Evolutionary conservation across 92 coral and sea anemone species (phyloP), one percentile per base, ranked within the genome.

Genomic region (Galaxea fascicularis): DNA sequence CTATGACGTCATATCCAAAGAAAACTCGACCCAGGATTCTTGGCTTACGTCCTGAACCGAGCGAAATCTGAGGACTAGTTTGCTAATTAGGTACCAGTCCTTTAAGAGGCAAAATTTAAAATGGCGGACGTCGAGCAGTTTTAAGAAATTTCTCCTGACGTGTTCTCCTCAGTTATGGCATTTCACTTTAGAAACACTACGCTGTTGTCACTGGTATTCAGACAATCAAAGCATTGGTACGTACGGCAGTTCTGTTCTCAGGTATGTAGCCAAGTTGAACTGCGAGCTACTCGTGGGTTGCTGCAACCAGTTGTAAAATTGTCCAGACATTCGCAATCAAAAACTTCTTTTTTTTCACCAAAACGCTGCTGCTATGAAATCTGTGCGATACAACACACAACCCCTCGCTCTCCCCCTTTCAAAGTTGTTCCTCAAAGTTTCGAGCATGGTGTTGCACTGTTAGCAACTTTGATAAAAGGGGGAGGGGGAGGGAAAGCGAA

Each of bases 81-180:
- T n/a, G 24, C 5, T 25, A 21, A 9, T 57, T 77, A 39, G 39
- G 18, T 67, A 12, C 85, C 85, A 80, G 76, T 67, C 76, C 0
- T n/a, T 12, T 10, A 4, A 1, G 63, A 56, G 24, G n/a, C 54
- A 53, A 70, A 68, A 70, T 41, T 21, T 58, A 81, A 81, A 47
- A 70, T 69, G 78, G 86, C 78, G 77, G 86, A 25, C 77, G 25
- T 0, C 15, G 35, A 39, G 69, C 25, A 41, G 66, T 24, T 1
- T 45, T 25, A 0, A 10, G 4, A 39, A 16, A 20, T 28, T 9
- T 26, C 51, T 15, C 28, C 25, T 4, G 6, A 10, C 24, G n/a
- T 20, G n/a, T 4, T 47, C 41, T 49, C 18, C 28, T 64, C 46
- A 22, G 20, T 71, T 4, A 82, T 82, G 86, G 69, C 22, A 20